phyloP scores from a whole-genome alignment of 2,888 invertebrate genomes.

The Orthosia gracilis region DNA sequence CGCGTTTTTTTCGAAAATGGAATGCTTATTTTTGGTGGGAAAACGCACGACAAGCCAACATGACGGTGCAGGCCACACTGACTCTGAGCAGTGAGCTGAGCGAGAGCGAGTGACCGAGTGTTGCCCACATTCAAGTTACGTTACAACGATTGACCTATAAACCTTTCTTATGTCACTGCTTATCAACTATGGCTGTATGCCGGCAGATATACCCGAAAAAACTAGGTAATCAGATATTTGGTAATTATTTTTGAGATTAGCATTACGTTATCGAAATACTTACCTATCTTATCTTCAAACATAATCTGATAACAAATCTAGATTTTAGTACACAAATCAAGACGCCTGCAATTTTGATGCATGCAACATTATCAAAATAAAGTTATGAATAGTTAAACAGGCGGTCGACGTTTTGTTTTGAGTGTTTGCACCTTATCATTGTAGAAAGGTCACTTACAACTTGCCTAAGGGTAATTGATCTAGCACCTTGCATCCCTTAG shows the following conservation, averaged over 20 bases:
- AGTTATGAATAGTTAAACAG: slow-evolving; percentile 1
- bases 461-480: neutral
- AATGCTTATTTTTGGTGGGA: slow-evolving; percentile 43
- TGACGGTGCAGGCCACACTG: slow-evolving; percentile 71
- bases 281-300: neutral
- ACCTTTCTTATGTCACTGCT: slow-evolving; percentile 68
- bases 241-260: neutral
- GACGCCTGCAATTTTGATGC: slow-evolving; percentile 23
- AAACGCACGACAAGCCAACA: slow-evolving; percentile 62
- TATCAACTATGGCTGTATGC: slow-evolving; percentile 50
- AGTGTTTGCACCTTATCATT: too few species aligned
- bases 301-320: neutral
- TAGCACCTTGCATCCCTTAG: neutral
- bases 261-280: neutral
- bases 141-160: slow-evolving; percentile 69
- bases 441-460: too few species aligned
- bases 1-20: slow-evolving; percentile 52
- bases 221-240: neutral
- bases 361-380: slow-evolving; percentile 20
- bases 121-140: slow-evolving; percentile 66
- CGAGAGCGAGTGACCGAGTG: slow-evolving; percentile 54
- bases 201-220: slow-evolving; percentile 14
- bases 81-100: too few species aligned
- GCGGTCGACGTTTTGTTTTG: neutral
- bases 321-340: neutral